Evolutionary conservation across 2,888 invertebrate genomes (phyloP).

Genomic region (Agrotis ipsilon): DNA sequence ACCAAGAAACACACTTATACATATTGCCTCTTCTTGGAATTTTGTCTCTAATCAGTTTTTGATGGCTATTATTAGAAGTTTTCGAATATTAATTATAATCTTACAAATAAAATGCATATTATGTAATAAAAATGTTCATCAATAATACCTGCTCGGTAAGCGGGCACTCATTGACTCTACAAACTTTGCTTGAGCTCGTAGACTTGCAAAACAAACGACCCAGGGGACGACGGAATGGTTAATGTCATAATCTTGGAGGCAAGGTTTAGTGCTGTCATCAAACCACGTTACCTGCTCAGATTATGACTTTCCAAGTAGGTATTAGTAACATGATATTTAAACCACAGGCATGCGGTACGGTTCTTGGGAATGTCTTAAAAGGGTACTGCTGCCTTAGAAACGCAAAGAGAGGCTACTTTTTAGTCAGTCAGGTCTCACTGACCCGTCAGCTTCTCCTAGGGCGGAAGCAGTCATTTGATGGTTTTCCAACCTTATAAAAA

Average conservation of each 20-base stretch:
- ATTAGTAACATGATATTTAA: conserved; percentile 26
- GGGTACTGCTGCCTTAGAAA: too few species aligned
- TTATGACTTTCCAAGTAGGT: conserved; percentile 26
- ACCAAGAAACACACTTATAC: neutral
- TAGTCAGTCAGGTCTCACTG: too few species aligned
- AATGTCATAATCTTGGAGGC: conserved; percentile 55
- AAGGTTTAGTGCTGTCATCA: conserved; percentile 48
- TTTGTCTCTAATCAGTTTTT: neutral
- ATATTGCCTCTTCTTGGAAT: neutral
- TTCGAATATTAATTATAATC: neutral
- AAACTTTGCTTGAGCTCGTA: conserved; percentile 40
- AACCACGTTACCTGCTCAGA: conserved; percentile 39
- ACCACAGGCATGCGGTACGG: conserved; percentile 4
- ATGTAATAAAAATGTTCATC: conserved; percentile 27
- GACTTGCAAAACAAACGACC: conserved; percentile 52
- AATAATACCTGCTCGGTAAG: conserved; percentile 24
- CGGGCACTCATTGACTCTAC: conserved; percentile 31
- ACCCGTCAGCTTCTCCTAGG: too few species aligned
- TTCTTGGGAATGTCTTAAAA: too few species aligned
- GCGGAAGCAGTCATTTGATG: too few species aligned
- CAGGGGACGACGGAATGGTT: conserved; percentile 50
- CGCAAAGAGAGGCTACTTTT: too few species aligned
- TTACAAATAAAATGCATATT: neutral
- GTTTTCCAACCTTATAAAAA: too few species aligned
- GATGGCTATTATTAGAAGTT: neutral